Evolutionary conservation across 2,797 vertebrate genomes (phyloP), one percentile per base, ranked within the genome.

Genomic region (Alauda arvensis): DNA sequence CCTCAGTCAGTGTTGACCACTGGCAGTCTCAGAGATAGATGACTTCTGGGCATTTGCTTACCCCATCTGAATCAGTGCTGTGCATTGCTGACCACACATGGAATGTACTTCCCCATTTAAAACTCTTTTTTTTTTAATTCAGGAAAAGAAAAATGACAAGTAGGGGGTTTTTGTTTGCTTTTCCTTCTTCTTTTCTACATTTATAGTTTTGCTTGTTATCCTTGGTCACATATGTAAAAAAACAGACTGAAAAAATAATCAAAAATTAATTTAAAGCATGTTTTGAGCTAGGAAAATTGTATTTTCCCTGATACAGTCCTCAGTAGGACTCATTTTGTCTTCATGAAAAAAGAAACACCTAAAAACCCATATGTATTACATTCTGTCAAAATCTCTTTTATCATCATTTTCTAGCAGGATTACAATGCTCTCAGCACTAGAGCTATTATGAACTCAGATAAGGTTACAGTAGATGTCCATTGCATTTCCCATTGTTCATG

Each of bases 351-450:
- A 68, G 34, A 79, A 91, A 72, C 13, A 56, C 23, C 33, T 52
- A n/a, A 90, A 91, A 83, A 2, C 1, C 5, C 24, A 24, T 14
- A 71, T 2, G 8, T 76, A 63, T 60, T 85, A 83, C 23, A 72
- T 40, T 69, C 52, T 75, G 29, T 51, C 53, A 87, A 52, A 94
- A 90, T 65, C 23, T 71, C 51, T 77, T 91, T 88, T 77, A 87
- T 85, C 75, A 76, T 45, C 2, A 4, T 76, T 89, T 83, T 68
- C 34, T 70, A 84, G 84, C 46, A 74, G 80, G 60, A 93, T 87
- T 89, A 90, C 1, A 13, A 24, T 51, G 53, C 61, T 74, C 9
- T 84, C 65, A 92, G 77, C 71, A 86, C 31, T 56, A 60, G 8
- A 67, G 65, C 46, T 87, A 51, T 70, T 87, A 87, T 2, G 19